Percentiles rank a stretch among this genome's conserved stretches.
Conservation (phyloP, 2,888 invertebrate species). For the Eupithecia subfuscata region DNA sequence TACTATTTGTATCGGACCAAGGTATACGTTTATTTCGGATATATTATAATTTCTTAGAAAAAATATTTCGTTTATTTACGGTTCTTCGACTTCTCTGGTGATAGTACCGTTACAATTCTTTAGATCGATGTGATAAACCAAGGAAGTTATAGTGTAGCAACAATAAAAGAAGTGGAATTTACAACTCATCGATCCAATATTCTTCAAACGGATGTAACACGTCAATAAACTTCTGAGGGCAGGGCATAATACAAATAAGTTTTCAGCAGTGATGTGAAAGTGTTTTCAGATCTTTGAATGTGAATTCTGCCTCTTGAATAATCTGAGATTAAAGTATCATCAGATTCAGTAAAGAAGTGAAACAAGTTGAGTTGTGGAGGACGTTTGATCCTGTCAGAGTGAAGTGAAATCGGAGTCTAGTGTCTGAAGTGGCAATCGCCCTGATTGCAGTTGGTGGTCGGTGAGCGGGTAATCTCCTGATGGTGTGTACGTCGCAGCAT, state of each 20-base stretch:
- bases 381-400: slow-evolving; percentile 51
- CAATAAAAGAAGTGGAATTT: slow-evolving; percentile 46
- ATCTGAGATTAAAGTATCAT: background rate
- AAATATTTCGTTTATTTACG: slow-evolving; percentile 78
- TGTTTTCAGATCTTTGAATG: slow-evolving; percentile 52
- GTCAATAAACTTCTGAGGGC: slow-evolving; percentile 81
- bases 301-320: slow-evolving; percentile 18
- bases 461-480: slow-evolving; percentile 83
- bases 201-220: slow-evolving; percentile 80
- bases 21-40: slow-evolving; percentile 85
- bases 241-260: slow-evolving; percentile 70
- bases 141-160: slow-evolving; percentile 43
- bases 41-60: slow-evolving; percentile 62
- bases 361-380: slow-evolving; percentile 52
- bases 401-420: slow-evolving; percentile 49
- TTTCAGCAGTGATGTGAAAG: slow-evolving; percentile 74
- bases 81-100: slow-evolving; percentile 67
- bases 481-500: slow-evolving; percentile 98
- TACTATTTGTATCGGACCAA: slow-evolving; percentile 92
- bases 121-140: slow-evolving; percentile 52
- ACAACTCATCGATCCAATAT: slow-evolving; percentile 75
- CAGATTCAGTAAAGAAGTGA: background rate
- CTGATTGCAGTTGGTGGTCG: slow-evolving; percentile 81
- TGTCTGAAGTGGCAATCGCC: slow-evolving; percentile 55
- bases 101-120: slow-evolving; percentile 71